Evolutionary conservation across 2,797 vertebrate species (phyloP).

Genomic region (Apodemus agrarius): DNA sequence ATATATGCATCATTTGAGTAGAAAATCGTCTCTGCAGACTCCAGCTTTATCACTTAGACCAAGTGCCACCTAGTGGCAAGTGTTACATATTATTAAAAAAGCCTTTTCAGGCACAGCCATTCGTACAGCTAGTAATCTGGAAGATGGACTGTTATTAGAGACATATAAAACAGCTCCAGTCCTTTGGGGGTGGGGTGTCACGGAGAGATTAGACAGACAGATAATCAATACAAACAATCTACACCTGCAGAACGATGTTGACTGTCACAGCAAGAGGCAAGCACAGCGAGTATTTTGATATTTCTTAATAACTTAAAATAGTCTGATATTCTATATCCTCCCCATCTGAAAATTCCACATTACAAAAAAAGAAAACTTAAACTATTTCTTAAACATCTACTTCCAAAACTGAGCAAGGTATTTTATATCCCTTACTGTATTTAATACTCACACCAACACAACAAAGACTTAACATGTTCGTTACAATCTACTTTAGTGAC

Average conservation of each 20-base stretch:
- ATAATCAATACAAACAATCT: neutral
- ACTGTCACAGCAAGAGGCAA: neutral
- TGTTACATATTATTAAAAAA: conserved; percentile 53
- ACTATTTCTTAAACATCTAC: neutral
- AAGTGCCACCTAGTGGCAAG: conserved; percentile 80
- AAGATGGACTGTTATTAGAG: neutral
- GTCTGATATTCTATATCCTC: neutral
- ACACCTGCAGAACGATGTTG: conserved; percentile 4
- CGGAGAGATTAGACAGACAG: neutral
- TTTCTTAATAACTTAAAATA: conserved; percentile 36
- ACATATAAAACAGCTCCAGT: conserved; percentile 1
- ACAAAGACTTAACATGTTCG: neutral
- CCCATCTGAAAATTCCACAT: neutral
- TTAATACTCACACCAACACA: conserved; percentile 30
- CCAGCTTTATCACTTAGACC: conserved; percentile 18
- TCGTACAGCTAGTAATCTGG: neutral
- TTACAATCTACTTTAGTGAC: neutral
- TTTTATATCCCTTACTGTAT: conserved; percentile 1
- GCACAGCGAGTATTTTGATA: neutral
- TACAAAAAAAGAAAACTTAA: neutral
- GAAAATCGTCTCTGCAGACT: neutral
- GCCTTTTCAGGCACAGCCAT: neutral
- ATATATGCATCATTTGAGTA: neutral
- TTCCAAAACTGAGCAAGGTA: conserved; percentile 9
- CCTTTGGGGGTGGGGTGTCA: neutral